phyloP scores from a whole-genome alignment of 2,797 vertebrate species.

The Melanotaenia boesemani region DNA sequence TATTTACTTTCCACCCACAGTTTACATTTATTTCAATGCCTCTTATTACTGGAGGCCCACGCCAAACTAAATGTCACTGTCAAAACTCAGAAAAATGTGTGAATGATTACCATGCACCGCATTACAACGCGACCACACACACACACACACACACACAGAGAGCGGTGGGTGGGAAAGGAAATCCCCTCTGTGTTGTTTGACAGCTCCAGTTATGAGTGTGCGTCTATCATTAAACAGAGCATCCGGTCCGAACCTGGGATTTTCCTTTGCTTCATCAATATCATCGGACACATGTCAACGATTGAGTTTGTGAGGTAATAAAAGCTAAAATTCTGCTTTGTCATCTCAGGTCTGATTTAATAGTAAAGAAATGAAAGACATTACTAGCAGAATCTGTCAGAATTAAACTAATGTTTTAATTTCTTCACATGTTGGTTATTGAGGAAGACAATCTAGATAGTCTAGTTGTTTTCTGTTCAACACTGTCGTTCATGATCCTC shows the following conservation, averaged over 20 bases:
- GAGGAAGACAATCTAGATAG: no score
- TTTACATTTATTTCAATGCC: slow-evolving; percentile 17
- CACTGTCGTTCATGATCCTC: no score
- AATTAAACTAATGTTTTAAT: no score
- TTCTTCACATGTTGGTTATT: no score
- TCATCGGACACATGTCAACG: background rate
- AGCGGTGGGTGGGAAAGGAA: slow-evolving; percentile 68
- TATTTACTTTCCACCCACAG: slow-evolving; percentile 34
- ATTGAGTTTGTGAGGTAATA: slow-evolving; percentile 6
- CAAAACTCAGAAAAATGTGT: slow-evolving; percentile 24
- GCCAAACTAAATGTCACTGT: slow-evolving; percentile 55
- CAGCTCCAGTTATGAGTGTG: slow-evolving; percentile 51
- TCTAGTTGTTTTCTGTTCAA: no score
- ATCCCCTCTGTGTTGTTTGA: slow-evolving; percentile 62
- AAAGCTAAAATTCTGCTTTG: background rate
- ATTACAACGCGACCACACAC: slow-evolving; percentile 39
- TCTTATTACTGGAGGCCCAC: slow-evolving; percentile 21
- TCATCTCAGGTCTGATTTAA: background rate
- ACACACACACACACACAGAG: slow-evolving; percentile 19
- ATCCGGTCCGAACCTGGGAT: slow-evolving; percentile 45
- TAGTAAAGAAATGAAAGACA: no score
- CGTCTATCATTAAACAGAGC: slow-evolving; percentile 61
- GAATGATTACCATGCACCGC: slow-evolving; percentile 24
- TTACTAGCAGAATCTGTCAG: no score
- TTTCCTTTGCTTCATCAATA: slow-evolving; percentile 42